Percentiles rank a stretch among this genome's conserved stretches.
phyloP scores from a whole-genome alignment of 1,140 invertebrate species.

The Nephotettix cincticeps region DNA sequence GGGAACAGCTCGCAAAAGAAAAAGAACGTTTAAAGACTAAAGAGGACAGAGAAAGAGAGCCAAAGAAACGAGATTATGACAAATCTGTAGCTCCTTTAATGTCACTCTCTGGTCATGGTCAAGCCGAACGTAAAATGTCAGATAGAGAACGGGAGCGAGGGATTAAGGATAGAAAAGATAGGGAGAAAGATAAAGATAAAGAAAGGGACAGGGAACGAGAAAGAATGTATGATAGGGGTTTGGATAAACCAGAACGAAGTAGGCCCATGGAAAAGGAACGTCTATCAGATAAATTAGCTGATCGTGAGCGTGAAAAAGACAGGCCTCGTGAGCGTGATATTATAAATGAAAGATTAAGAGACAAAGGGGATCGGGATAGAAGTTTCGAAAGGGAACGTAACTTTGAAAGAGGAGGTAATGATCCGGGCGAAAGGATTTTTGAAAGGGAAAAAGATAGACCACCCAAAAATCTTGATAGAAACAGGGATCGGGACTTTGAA shows the following conservation, averaged over 20 bases:
- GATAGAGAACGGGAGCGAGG: slow-evolving; percentile 22
- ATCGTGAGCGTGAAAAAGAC: slow-evolving; percentile 43
- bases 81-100: slow-evolving; percentile 36
- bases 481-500: slow-evolving; percentile 20
- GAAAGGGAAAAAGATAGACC: slow-evolving; percentile 39
- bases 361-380: slow-evolving; percentile 26
- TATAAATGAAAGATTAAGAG: slow-evolving; percentile 41
- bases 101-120: slow-evolving; percentile 32
- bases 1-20: slow-evolving; percentile 45
- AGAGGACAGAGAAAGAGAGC: slow-evolving; percentile 32
- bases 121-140: slow-evolving; percentile 17
- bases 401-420: slow-evolving; percentile 1
- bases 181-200: slow-evolving; percentile 27
- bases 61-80: slow-evolving; percentile 32
- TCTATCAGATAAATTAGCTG: slow-evolving; percentile 36
- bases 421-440: slow-evolving; percentile 34
- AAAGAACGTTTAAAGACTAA: slow-evolving; percentile 44
- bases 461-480: slow-evolving; percentile 13
- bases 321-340: slow-evolving; percentile 54
- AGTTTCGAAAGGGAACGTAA: slow-evolving; percentile 24
- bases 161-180: slow-evolving; percentile 34
- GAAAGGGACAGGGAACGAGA: slow-evolving; percentile 27
- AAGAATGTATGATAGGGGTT: slow-evolving; percentile 8
- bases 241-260: slow-evolving; percentile 17
- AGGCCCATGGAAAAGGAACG: slow-evolving; percentile 36